A percentile compares a stretch with the other conserved stretches of the same genome.
These are phyloP conservation scores for Cardiocondyla obscurior DNA, from an alignment of 1,140 invertebrate species.

Conservation along the genomic window DNA sequence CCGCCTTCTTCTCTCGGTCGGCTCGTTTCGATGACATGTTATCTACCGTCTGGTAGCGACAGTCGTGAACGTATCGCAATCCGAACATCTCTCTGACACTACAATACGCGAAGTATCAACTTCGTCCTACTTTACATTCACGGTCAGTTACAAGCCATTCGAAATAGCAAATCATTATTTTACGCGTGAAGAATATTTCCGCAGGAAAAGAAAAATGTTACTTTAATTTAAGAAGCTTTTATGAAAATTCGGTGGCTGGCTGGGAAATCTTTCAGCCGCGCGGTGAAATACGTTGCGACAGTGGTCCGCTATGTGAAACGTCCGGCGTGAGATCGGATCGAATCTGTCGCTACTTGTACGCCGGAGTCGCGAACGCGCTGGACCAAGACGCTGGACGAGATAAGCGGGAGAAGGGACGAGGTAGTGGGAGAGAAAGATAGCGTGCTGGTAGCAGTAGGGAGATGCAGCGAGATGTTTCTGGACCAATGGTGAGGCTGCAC, in stretches of 20 bases:
- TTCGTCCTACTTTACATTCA: not conserved
- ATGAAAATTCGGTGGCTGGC: not conserved
- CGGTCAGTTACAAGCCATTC: not conserved
- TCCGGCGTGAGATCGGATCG: not conserved
- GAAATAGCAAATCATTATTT: not conserved
- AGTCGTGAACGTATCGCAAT: slow-evolving; percentile 26
- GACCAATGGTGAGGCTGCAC: slow-evolving; percentile 81
- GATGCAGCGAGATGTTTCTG: slow-evolving; percentile 78
- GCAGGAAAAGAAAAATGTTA: not conserved
- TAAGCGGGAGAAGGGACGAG: slow-evolving; percentile 54
- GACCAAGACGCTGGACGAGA: slow-evolving; percentile 57
- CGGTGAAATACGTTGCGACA: not conserved
- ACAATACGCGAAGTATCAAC: not conserved
- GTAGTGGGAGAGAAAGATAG: slow-evolving; percentile 65
- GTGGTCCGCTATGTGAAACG: not conserved
- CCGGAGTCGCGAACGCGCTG: slow-evolving; percentile 57
- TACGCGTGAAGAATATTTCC: not conserved
- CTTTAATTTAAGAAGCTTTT: not conserved
- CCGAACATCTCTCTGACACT: not conserved
- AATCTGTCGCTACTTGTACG: slow-evolving; percentile 51
- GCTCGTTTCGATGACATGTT: slow-evolving; percentile 71
- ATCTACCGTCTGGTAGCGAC: slow-evolving; percentile 42
- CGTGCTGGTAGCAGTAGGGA: slow-evolving; percentile 57
- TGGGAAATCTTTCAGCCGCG: no score
- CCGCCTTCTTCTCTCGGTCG: slow-evolving; percentile 64